Conservation (phyloP, 2,113 vertebrate species). For the Brachypodius melanocephalos region DNA sequence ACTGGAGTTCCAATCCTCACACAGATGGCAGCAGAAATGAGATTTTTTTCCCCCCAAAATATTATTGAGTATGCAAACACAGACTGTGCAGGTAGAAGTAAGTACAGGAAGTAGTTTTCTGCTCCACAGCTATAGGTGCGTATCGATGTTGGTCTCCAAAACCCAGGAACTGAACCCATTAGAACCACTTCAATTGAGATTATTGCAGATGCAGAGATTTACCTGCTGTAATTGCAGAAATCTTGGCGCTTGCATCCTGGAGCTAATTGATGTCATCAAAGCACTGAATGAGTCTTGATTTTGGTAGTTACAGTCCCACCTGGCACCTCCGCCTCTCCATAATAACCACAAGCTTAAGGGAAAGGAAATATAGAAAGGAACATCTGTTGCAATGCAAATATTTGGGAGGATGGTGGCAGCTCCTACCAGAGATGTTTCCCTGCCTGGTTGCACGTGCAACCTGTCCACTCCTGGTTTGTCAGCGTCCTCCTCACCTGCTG, state of each 20-base stretch:
- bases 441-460: rapidly evolving
- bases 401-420: neutral
- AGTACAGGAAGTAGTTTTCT: neutral
- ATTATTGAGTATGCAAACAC: neutral
- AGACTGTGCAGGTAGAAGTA: neutral
- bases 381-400: constrained; percentile 36
- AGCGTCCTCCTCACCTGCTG: neutral
- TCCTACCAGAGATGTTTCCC: neutral
- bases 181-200: constrained; percentile 60
- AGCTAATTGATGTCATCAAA: constrained; percentile 71
- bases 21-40: neutral
- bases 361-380: constrained; percentile 1
- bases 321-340: constrained; percentile 34
- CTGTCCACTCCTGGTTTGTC: neutral
- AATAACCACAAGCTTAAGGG: constrained; percentile 23
- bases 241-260: constrained; percentile 50
- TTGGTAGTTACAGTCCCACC: constrained; percentile 71
- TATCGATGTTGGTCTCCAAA: neutral
- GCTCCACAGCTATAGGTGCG: neutral
- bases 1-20: neutral
- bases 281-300: constrained; percentile 63
- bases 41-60: neutral
- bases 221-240: constrained; percentile 65
- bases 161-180: neutral
- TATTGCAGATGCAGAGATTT: constrained; percentile 51